Conservation (phyloP, 2,113 vertebrate genomes). For the Shinisaurus crocodilurus region DNA sequence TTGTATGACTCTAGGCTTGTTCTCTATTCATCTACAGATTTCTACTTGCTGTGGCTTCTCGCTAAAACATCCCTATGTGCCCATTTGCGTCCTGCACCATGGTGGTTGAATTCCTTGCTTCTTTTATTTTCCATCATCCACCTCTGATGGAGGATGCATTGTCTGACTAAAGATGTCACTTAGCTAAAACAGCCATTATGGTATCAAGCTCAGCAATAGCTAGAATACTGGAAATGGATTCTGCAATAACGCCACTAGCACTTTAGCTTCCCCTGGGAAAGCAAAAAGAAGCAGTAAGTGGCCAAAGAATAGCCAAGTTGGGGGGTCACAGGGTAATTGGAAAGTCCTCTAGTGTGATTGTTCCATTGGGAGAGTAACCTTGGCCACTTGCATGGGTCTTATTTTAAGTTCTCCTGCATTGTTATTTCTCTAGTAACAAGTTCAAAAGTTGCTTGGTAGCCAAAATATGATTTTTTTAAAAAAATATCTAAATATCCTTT, state of each 20-base stretch:
- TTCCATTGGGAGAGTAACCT: background rate
- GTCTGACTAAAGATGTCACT: slow-evolving; percentile 36
- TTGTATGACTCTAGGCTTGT: slow-evolving; percentile 41
- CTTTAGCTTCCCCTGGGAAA: slow-evolving; percentile 55
- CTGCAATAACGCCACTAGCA: slow-evolving; percentile 43
- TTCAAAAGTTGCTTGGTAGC: background rate
- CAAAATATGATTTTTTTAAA: slow-evolving; percentile 12
- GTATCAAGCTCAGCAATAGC: background rate
- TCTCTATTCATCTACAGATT: slow-evolving; percentile 33
- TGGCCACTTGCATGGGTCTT: slow-evolving; percentile 23
- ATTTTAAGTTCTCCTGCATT: background rate
- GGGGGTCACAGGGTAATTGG: slow-evolving; percentile 46
- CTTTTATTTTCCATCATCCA: slow-evolving; percentile 43
- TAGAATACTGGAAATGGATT: slow-evolving; percentile 24
- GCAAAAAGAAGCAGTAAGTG: slow-evolving; percentile 45
- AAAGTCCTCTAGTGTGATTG: slow-evolving; percentile 54
- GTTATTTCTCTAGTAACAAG: background rate
- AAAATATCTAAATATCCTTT: background rate
- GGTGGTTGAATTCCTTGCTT: slow-evolving; percentile 27
- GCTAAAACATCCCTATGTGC: background rate
- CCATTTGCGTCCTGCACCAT: slow-evolving; percentile 13
- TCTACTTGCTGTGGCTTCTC: slow-evolving; percentile 41
- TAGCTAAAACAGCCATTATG: slow-evolving; percentile 49
- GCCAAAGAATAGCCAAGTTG: slow-evolving; percentile 27
- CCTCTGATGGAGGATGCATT: slow-evolving; percentile 26